Percentiles rank a stretch among this genome's conserved stretches.
Evolutionary conservation across 2,113 vertebrate genomes (phyloP).

Genomic region (Cinclus cinclus): DNA sequence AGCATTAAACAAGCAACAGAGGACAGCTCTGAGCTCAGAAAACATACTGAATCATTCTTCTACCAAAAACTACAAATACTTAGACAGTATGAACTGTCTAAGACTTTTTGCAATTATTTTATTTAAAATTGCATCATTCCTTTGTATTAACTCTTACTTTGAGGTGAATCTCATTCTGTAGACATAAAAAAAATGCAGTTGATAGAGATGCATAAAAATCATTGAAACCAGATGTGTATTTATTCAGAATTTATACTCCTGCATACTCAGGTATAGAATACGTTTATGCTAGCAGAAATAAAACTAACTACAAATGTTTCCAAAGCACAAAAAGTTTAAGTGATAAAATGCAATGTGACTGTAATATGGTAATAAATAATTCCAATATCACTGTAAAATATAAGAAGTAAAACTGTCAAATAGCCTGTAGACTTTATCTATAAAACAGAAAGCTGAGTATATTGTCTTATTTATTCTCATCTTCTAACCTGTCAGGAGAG

Average conservation of each 20-base stretch:
- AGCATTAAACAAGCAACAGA: background rate
- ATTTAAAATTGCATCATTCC: background rate
- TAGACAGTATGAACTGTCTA: background rate
- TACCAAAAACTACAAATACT: background rate
- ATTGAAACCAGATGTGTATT: background rate
- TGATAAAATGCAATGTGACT: conserved; percentile 33
- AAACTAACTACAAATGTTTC: background rate
- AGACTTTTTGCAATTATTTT: background rate
- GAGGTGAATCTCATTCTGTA: background rate
- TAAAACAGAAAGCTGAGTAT: conserved; percentile 13
- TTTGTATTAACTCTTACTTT: background rate
- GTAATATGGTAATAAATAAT: conserved; percentile 2
- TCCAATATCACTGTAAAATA: conserved; percentile 29
- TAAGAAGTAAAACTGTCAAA: background rate
- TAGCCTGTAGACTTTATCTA: background rate
- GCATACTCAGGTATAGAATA: background rate
- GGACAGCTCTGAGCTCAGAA: background rate
- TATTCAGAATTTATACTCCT: background rate
- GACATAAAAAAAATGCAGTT: background rate
- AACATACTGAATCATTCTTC: background rate
- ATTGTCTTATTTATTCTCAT: conserved; percentile 62
- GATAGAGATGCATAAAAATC: background rate
- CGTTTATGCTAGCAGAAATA: background rate
- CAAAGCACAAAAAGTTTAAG: background rate
- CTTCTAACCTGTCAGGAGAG: conserved; percentile 17